These are phyloP conservation scores for Stegastes partitus DNA, from an alignment of 2,113 vertebrate species.

Conservation along the genomic window DNA sequence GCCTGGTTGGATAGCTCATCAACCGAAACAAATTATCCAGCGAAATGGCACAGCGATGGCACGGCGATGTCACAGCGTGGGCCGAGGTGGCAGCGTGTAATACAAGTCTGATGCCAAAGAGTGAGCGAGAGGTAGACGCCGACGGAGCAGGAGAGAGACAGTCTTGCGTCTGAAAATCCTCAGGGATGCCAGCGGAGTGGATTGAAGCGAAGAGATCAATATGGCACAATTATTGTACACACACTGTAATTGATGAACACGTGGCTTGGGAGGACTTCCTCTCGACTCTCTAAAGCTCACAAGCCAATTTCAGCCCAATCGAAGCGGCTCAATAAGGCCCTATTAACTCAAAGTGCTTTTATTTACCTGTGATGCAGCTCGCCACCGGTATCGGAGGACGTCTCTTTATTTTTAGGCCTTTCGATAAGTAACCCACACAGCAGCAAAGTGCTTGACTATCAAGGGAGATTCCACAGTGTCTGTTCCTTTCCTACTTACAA, in stretches of 20 bases:
- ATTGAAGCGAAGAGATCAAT: slow-evolving; percentile 73
- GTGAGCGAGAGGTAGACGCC: slow-evolving; percentile 6
- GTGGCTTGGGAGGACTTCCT: slow-evolving; percentile 53
- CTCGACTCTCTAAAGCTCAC: slow-evolving; percentile 27
- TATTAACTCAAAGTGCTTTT: slow-evolving; percentile 66
- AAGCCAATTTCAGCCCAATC: slow-evolving; percentile 69
- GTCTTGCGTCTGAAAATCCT: slow-evolving; percentile 53
- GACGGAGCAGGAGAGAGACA: neutral
- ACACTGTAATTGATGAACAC: slow-evolving; percentile 72
- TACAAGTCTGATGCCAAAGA: slow-evolving; percentile 29
- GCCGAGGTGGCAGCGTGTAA: slow-evolving; percentile 23
- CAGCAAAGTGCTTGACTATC: slow-evolving; percentile 4
- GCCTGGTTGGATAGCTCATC: slow-evolving; percentile 13
- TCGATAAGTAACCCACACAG: slow-evolving; percentile 25
- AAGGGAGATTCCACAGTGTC: slow-evolving; percentile 12
- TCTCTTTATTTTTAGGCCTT: slow-evolving; percentile 40
- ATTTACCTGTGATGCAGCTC: slow-evolving; percentile 31
- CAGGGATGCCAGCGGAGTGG: slow-evolving; percentile 46
- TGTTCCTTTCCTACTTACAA: slow-evolving; percentile 11
- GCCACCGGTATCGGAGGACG: slow-evolving; percentile 7
- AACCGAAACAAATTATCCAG: slow-evolving; percentile 19
- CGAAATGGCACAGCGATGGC: slow-evolving; percentile 22
- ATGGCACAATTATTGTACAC: slow-evolving; percentile 69
- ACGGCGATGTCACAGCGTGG: slow-evolving; percentile 32
- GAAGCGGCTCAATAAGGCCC: slow-evolving; percentile 55